These are phyloP conservation scores for Oligia strigilis DNA, from an alignment of 2,888 invertebrate species.

Conservation along the genomic window DNA sequence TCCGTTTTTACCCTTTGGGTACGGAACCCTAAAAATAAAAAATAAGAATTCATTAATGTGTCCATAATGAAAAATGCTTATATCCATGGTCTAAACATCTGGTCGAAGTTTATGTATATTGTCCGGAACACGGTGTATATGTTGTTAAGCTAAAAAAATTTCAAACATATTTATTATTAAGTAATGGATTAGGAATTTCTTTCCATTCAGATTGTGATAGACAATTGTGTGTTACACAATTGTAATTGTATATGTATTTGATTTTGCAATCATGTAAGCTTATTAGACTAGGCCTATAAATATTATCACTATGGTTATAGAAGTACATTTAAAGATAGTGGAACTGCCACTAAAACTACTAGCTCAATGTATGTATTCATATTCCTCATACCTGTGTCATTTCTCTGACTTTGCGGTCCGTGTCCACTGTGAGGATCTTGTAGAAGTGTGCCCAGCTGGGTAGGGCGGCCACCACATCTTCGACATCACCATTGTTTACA, in stretches of 20 bases:
- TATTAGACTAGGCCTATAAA: not conserved
- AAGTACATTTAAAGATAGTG: not conserved
- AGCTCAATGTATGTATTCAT: not conserved
- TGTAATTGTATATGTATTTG: not conserved
- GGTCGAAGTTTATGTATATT: no score
- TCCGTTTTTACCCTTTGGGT: no score
- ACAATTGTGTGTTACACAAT: not conserved
- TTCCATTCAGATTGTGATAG: not conserved
- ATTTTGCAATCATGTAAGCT: not conserved
- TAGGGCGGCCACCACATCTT: slow-evolving; percentile 93
- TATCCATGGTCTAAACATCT: no score
- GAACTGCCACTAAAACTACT: not conserved
- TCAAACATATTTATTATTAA: not conserved
- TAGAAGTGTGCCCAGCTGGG: slow-evolving; percentile 96
- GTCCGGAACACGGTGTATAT: no score
- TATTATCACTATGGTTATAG: not conserved
- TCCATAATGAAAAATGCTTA: no score
- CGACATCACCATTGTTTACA: slow-evolving; percentile 91
- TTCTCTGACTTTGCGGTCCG: slow-evolving; percentile 96
- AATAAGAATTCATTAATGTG: no score
- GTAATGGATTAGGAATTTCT: not conserved
- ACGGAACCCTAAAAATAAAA: no score
- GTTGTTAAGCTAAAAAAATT: no score
- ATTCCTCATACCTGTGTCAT: slow-evolving; percentile 88
- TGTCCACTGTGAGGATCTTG: slow-evolving; percentile 93